Conservation (phyloP, 2,797 vertebrate genomes). For the Sphaeramia orbicularis region DNA sequence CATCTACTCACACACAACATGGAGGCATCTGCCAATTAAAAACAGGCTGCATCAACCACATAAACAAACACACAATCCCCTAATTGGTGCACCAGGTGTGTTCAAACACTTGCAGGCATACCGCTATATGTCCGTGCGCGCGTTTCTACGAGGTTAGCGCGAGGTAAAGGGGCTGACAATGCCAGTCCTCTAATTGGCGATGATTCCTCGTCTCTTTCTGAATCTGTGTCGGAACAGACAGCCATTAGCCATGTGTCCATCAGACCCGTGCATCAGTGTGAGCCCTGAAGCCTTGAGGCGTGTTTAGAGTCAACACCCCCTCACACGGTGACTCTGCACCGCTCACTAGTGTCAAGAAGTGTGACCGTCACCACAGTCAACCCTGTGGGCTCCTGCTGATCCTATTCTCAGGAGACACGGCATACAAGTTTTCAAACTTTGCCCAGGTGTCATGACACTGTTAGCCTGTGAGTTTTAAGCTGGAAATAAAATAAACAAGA, state of each 20-base stretch:
- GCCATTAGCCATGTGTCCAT: slow-evolving; percentile 54
- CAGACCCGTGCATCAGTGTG: slow-evolving; percentile 13
- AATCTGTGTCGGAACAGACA: slow-evolving; percentile 25
- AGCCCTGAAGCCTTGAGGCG: slow-evolving; percentile 27
- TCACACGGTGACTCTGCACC: slow-evolving; percentile 37
- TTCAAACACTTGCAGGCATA: background rate
- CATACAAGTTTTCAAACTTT: slow-evolving; percentile 22
- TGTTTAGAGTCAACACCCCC: slow-evolving; percentile 31
- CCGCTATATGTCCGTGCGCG: background rate
- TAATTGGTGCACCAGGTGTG: slow-evolving; percentile 5
- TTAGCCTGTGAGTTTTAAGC: background rate
- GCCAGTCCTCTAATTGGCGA: slow-evolving; percentile 38
- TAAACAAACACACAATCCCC: slow-evolving; percentile 17
- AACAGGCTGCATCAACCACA: slow-evolving; percentile 7
- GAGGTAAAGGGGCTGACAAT: slow-evolving; percentile 8
- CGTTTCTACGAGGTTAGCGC: background rate
- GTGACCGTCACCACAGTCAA: slow-evolving; percentile 41
- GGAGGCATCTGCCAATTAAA: slow-evolving; percentile 21
- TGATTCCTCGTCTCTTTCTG: slow-evolving; percentile 20
- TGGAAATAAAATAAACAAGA: background rate
- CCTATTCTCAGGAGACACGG: slow-evolving; percentile 18
- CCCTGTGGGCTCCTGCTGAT: slow-evolving; percentile 16
- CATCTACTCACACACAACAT: slow-evolving; percentile 16
- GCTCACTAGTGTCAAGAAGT: slow-evolving; percentile 44
- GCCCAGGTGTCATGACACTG: slow-evolving; percentile 14